Conservation (phyloP, 2,888 invertebrate genomes). For the Acleris literana region DNA sequence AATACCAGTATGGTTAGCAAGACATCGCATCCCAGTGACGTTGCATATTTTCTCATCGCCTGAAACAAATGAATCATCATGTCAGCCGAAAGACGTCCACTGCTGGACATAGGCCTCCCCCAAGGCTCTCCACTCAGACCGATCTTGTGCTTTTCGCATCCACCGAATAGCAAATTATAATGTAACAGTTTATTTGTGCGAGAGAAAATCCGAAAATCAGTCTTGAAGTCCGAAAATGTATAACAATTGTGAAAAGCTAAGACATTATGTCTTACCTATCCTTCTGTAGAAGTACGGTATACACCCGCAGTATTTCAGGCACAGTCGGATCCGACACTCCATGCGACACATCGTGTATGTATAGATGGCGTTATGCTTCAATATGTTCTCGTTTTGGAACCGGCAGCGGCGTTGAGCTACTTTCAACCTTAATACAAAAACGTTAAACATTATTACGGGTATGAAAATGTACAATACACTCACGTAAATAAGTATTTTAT, state of each 20-base stretch:
- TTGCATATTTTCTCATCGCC: slow-evolving; percentile 84
- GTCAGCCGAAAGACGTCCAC: no score
- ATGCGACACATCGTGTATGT: slow-evolving; percentile 87
- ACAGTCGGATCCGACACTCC: slow-evolving; percentile 87
- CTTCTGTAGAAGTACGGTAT: slow-evolving; percentile 89
- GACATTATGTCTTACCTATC: slow-evolving; percentile 77
- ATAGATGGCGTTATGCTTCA: slow-evolving; percentile 87
- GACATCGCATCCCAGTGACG: slow-evolving; percentile 85
- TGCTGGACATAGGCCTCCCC: no score
- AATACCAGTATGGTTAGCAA: slow-evolving; percentile 82
- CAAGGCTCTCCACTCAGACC: no score
- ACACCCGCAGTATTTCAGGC: slow-evolving; percentile 86
- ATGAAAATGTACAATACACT: no score
- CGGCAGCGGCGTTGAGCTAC: slow-evolving; percentile 87
- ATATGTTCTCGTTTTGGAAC: slow-evolving; percentile 85
- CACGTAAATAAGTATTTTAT: no score
- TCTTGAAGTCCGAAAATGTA: neutral
- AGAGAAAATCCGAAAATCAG: no score
- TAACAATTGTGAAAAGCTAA: no score
- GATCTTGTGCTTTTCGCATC: no score
- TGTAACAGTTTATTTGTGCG: no score
- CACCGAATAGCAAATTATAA: no score
- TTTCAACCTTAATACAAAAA: slow-evolving; percentile 44
- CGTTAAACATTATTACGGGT: no score
- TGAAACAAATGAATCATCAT: slow-evolving; percentile 56